Base-by-base conservation (phyloP, 2,888 invertebrate genomes). In the Tiliacea aurago region DNA sequence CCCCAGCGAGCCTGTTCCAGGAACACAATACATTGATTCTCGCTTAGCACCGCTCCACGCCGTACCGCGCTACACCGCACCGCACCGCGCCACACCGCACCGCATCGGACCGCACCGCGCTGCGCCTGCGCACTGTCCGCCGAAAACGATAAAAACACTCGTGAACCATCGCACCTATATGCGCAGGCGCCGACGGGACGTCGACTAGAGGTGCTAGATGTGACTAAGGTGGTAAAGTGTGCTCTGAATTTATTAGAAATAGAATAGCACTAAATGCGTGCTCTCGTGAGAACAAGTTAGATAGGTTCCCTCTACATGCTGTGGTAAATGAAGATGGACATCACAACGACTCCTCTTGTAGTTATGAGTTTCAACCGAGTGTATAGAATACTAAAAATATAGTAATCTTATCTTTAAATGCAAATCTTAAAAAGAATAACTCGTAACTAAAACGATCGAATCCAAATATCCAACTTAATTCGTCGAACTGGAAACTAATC, bases 1-100 rank as follows among this genome's bases (percentile, higher is more conserved):
- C 89, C 18, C n/a, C 20, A 78, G 76, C 33, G 59, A 84, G 88
- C 90, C 91, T 90, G 92, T 95, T 95, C 95, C 86, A 68, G 89
- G 95, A 95, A 95, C 91, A 92, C 91, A 92, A 92, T 94, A 95
- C 95, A 95, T 89, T 94, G 95, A 93, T 95, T 92, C 93, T 95
- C 95, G 95, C 95, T 95, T 95, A 95, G 93, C 92, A 90, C 33
- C 37, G 53, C 51, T 15, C 37, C 4, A 4, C 37, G 37, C 63
- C 62, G 82, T 70, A 15, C 63, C 86, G 81, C 76, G 84, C 33
- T 33, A 47, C 45, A 20, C 6, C 37, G 4, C 33, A 15, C 33
- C 55, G 53, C 47, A 20, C 4, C 4, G 37, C 4, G 4, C 63
- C 62, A 81, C 70, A 15, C 63, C 86, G 81, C 76, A 84, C 28